These are phyloP conservation scores for Leptothorax acervorum DNA, from an alignment of 2,888 invertebrate genomes.

Conservation along the genomic window DNA sequence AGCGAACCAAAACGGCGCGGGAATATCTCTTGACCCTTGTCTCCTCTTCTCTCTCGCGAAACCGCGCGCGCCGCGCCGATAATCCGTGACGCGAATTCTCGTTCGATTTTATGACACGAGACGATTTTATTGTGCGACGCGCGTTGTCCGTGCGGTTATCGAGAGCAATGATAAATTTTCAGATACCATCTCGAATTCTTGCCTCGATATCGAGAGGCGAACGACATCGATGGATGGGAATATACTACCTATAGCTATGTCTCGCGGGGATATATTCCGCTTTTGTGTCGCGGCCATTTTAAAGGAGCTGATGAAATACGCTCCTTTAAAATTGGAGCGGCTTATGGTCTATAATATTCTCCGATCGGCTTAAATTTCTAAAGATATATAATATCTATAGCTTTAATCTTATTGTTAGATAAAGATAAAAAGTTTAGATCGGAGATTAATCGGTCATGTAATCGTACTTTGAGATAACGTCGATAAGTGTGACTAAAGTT, in stretches of 20 bases:
- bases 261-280: conserved; percentile 3
- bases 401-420: neutral
- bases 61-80: conserved; percentile 21
- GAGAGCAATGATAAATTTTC: conserved; percentile 29
- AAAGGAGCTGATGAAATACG: conserved; percentile 18
- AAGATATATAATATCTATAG: neutral
- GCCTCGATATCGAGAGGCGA: conserved; percentile 9
- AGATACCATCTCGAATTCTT: conserved; percentile 33
- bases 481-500: neutral
- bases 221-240: conserved; percentile 25
- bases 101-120: conserved; percentile 25
- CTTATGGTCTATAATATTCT: conserved; percentile 13
- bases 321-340: neutral
- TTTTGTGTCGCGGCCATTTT: conserved; percentile 28
- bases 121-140: conserved; percentile 27
- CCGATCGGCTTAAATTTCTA: neutral
- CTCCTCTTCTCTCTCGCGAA: neutral
- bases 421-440: neutral
- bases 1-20: neutral
- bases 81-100: conserved; percentile 45
- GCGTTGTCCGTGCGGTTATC: conserved; percentile 39
- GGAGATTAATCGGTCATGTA: neutral
- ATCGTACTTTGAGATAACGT: neutral
- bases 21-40: neutral
- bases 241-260: neutral